Evolutionary conservation across 2,888 invertebrate species (phyloP).

Genomic region (Chromoteleia sp.): DNA sequence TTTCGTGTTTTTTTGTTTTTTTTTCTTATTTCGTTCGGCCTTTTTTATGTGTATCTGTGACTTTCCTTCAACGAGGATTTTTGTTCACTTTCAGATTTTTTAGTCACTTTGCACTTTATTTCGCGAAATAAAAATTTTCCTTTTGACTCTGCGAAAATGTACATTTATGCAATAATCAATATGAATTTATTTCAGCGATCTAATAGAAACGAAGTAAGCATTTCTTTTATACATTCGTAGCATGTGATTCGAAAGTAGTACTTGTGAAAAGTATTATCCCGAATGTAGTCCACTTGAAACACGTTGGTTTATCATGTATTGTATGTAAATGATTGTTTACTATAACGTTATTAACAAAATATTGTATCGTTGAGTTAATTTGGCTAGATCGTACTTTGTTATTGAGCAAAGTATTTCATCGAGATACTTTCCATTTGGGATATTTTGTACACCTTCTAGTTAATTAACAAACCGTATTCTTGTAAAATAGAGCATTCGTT

Average conservation of each 20-base stretch:
- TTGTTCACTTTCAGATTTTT: no score
- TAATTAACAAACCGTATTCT: no score
- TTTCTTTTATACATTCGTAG: slow-evolving; percentile 55
- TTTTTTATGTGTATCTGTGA: not conserved
- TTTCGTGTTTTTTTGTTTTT: not conserved
- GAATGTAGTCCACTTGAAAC: slow-evolving; percentile 45
- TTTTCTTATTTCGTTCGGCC: not conserved
- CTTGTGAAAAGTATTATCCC: slow-evolving; percentile 54
- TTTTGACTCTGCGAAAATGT: not conserved
- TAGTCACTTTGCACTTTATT: no score
- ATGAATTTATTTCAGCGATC: slow-evolving; percentile 56
- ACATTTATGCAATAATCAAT: slow-evolving; percentile 22
- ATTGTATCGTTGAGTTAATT: no score
- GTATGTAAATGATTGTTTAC: slow-evolving; percentile 51
- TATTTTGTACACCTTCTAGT: no score
- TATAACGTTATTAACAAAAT: slow-evolving; percentile 49
- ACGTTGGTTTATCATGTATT: slow-evolving; percentile 44
- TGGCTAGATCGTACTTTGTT: no score
- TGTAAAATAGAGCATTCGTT: no score
- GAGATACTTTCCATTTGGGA: no score
- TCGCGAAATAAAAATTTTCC: no score
- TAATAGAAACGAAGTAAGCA: slow-evolving; percentile 61
- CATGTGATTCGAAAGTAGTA: slow-evolving; percentile 54
- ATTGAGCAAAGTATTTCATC: no score
- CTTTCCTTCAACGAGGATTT: no score